phyloP scores from a whole-genome alignment of 2,888 invertebrate species.

The Leucophenga montana region DNA sequence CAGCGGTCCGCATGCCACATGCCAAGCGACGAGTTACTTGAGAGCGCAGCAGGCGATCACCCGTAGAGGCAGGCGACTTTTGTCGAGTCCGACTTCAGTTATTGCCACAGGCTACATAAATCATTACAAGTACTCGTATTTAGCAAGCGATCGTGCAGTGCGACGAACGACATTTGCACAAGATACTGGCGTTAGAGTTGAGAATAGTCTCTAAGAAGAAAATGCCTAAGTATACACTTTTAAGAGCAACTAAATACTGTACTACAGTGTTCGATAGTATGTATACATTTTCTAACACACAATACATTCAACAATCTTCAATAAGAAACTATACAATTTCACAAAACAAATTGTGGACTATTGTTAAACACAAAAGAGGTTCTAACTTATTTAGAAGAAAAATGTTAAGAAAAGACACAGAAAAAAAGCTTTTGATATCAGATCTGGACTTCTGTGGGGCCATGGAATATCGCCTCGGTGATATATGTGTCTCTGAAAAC shows the following conservation, averaged over 20 bases:
- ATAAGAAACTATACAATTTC: too few species aligned
- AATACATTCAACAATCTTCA: too few species aligned
- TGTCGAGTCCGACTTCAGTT: constrained; percentile 12
- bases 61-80: background rate
- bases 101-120: background rate
- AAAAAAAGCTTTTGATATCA: too few species aligned
- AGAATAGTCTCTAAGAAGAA: background rate
- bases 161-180: constrained; percentile 31
- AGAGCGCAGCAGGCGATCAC: constrained; percentile 19
- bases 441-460: too few species aligned
- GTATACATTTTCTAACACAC: too few species aligned
- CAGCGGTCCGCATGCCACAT: constrained; percentile 12
- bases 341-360: too few species aligned
- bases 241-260: background rate
- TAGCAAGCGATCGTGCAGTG: background rate
- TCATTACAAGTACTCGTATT: background rate
- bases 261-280: background rate
- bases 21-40: constrained; percentile 24
- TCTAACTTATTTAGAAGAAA: too few species aligned
- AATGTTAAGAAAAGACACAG: too few species aligned
- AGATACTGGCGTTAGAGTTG: background rate
- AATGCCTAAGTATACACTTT: background rate
- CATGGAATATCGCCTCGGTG: too few species aligned
- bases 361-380: too few species aligned
- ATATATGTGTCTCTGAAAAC: too few species aligned